These are phyloP conservation scores for Toxotes lorentzi DNA, from an alignment of 2,797 vertebrate species.

Conservation along the genomic window DNA sequence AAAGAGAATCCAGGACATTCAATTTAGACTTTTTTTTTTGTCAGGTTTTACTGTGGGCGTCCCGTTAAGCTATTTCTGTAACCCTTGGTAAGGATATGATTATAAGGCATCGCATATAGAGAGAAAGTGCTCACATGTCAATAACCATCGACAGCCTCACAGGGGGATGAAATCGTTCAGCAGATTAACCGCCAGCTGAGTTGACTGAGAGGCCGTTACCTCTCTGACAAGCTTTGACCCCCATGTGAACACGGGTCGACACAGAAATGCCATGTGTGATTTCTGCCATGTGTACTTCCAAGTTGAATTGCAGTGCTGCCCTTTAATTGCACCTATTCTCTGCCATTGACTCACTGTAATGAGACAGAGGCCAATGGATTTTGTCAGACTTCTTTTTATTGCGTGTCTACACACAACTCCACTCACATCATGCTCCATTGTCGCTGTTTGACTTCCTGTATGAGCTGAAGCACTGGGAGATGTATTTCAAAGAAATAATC, in stretches of 20 bases:
- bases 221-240: neutral
- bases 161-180: conserved; percentile 14
- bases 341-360: conserved; percentile 7
- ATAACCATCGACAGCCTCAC: conserved; percentile 24
- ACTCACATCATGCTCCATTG: neutral
- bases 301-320: conserved; percentile 15
- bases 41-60: conserved; percentile 26
- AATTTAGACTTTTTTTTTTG: conserved; percentile 8
- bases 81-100: conserved; percentile 21
- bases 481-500: conserved; percentile 12
- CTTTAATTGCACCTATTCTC: conserved; percentile 13
- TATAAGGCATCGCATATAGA: conserved; percentile 11
- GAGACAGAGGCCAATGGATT: conserved; percentile 24
- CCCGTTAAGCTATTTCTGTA: conserved; percentile 22
- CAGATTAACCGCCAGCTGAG: conserved; percentile 37
- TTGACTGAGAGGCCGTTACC: neutral
- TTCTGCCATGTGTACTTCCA: neutral
- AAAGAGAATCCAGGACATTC: conserved; percentile 27
- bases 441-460: neutral
- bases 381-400: conserved; percentile 9
- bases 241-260: neutral
- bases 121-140: conserved; percentile 33
- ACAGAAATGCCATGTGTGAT: conserved; percentile 12
- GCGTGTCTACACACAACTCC: neutral
- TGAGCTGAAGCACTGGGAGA: neutral